Base-by-base conservation (phyloP, 1,140 invertebrate genomes). In the Drosophila littoralis region DNA sequence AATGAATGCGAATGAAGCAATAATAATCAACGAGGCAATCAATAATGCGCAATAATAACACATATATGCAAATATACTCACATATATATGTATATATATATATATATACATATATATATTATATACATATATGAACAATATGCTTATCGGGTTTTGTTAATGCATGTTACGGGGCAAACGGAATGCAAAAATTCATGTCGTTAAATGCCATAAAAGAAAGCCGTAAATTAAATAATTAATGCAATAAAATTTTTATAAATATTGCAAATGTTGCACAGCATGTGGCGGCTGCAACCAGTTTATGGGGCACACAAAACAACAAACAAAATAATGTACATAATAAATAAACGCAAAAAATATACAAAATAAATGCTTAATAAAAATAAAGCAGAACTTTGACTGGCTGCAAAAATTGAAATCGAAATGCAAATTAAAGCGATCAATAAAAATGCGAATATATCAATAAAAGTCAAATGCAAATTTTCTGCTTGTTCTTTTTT, bases 391-490 rank as follows among this genome's bases (percentile, higher is more conserved):
- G 22, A 28, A 28, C 22, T 28, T 28, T 28, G 22, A 60, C 38
- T 51, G 65, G 48, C 55, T 43, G 35, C 64, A 36, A 67, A 68
- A 81, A 78, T 75, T 70, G 61, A 83, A 82, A 66, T 73, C 73
- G 67, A 89, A 88, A 88, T 88, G 84, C 84, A 88, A 88, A 88
- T 88, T 84, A 89, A 89, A 88, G 75, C 84, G 84, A 88, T 88
- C 84, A 88, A 88, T 88, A 88, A 88, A 88, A 88, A 81, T 84
- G 84, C 80, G 80, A 89, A 88, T 89, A 84, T 84, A 75, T 88
- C 84, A 88, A 88, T 88, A 88, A 88, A 88, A 88, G 70, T 84
- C 84, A 89, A 88, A 88, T 88, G 84, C 85, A 89, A 88, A 88
- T 88, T 57, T 82, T 40, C 5, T 57, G 38, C 58, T 57, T 67